Conservation (phyloP, 2,113 vertebrate species). For the Propithecus coquereli region DNA sequence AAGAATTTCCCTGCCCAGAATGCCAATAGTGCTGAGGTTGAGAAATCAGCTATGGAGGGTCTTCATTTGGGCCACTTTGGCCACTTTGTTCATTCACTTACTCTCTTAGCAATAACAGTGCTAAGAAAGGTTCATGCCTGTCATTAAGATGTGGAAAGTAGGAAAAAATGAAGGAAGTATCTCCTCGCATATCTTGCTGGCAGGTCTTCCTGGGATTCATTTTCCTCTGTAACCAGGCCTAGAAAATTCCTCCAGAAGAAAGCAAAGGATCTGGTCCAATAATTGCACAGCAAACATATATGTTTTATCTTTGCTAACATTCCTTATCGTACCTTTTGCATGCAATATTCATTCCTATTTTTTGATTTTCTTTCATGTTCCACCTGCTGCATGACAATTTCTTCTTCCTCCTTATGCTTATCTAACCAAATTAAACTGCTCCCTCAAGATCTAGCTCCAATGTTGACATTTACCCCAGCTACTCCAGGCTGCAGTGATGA, state of each 20-base stretch:
- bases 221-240: not conserved
- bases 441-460: not conserved
- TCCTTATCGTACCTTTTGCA: not conserved
- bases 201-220: not conserved
- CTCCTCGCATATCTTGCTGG: not conserved
- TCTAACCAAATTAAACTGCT: not conserved
- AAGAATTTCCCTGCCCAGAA: not conserved
- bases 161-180: not conserved
- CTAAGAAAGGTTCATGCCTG: not conserved
- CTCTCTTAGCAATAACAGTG: not conserved
- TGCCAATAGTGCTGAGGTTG: not conserved
- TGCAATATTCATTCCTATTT: not conserved
- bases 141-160: not conserved
- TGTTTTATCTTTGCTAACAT: not conserved
- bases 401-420: not conserved
- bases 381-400: not conserved
- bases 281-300: not conserved
- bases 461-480: not conserved
- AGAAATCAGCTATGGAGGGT: not conserved
- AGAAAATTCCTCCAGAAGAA: not conserved
- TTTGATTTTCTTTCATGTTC: not conserved
- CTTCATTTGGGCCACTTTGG: not conserved
- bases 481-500: not conserved
- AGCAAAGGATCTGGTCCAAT: not conserved
- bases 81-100: not conserved